Evolutionary conservation across 2,888 invertebrate species (phyloP), one percentile per base, ranked within the genome.

Genomic region (Clepsis dumicolana): DNA sequence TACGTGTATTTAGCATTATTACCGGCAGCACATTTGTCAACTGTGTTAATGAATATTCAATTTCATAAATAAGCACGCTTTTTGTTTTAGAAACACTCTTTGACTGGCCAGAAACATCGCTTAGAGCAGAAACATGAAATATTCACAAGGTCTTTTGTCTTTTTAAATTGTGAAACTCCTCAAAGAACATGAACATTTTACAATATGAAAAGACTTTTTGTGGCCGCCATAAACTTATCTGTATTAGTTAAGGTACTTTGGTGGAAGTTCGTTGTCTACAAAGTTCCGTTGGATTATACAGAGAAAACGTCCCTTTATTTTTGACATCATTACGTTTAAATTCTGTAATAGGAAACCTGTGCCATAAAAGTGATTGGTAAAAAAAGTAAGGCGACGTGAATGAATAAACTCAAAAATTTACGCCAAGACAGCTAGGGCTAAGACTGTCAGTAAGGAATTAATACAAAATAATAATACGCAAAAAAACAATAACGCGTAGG

Each of bases 101-200:
- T 78, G 81, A 81, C 81, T 79, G 78, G 78, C 74, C 75, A 82
- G 77, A 81, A 76, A 85, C 82, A 80, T 81, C 80, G 79, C 80
- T 82, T 81, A 75, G 78, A 80, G 83, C 82, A 80, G 83, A 88
- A 86, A 76, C 81, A 88, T 88, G 80, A 88, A 89, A 90, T 90
- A 92, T 91, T 89, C 87, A 89, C 82, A 80, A 83, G 86, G 68
- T 73, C 75, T 81, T 86, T 90, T 91, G 89, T 90, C 75, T 77
- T 71, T 48, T 65, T 69, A 77, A 80, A 83, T 86, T 84, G 83
- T 87, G 85, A 89, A 90, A 90, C 87, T 81, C 81, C 77, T 81
- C 85, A 81, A 81, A 78, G 81, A 87, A 85, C 80, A 86, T 81
- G 77, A 77, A 77, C 76, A 88, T 90, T 68, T 91, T 87, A 86